Evolutionary conservation across 2,888 invertebrate genomes (phyloP), one percentile per base, ranked within the genome.

Genomic region (Incurvaria masculella): DNA sequence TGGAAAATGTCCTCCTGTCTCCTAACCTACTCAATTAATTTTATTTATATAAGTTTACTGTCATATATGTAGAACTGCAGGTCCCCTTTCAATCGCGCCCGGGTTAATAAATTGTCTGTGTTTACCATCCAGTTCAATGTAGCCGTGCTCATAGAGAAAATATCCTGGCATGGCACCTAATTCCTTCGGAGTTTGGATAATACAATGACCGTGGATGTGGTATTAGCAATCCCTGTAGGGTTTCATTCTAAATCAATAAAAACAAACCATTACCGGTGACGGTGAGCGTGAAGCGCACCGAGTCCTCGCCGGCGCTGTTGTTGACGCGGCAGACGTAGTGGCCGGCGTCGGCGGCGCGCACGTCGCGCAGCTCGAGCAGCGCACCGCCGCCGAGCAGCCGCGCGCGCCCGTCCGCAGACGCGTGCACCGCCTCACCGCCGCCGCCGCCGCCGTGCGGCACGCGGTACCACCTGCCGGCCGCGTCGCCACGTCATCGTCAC

Each of bases 301-400:
- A 87, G 64, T 91, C 89, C 61, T 87, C 88, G 21, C 94, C 95
- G 2, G 90, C 88, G 6, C 91, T 88, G 68, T 95, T 96, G 74
- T 93, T 94, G 49, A 92, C 91, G 81, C 89, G 90, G 72, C 96
- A 96, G 49, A 91, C 84, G 73, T 94, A 94, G 58, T 88, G 85
- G 45, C 94, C 95, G 49, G 88, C 84, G 67, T 96, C 95, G 61
- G 89, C 89, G 46, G 87, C 74, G 51, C 87, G 73, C 60, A 87
- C 83, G 63, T 83, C 83, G 48, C 81, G 79, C 56, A 89, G 82
- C 63, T 81, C 81, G 45, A 89, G 79, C 53, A 89, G 69, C 27
- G 89, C 89, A 1, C 82, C 82, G 1, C 63, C 68, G 11, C 67
- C 69, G 0, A 68, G 58, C 0, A 72, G 55, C 27, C 60, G 58